A percentile compares a stretch with the other conserved stretches of the same genome.
phyloP scores from a whole-genome alignment of 2,113 vertebrate genomes.

The Salvelinus sp. region DNA sequence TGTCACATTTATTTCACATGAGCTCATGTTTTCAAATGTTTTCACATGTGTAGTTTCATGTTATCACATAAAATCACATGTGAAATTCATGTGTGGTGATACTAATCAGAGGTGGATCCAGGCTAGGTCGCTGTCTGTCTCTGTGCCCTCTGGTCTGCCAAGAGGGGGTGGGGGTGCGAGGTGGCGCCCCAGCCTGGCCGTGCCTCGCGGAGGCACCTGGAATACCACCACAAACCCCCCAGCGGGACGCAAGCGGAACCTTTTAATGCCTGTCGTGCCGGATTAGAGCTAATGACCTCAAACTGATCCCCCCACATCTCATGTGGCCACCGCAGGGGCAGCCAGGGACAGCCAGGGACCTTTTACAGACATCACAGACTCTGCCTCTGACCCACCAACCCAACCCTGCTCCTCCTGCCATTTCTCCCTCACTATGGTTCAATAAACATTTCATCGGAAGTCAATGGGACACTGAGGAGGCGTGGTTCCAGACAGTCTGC shows the following conservation, averaged over 20 bases:
- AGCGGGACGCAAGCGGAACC: constrained; percentile 29
- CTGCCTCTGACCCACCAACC: not conserved
- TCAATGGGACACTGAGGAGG: constrained; percentile 16
- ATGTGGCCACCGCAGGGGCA: not conserved
- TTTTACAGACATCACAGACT: constrained; percentile 17
- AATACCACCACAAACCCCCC: constrained; percentile 28
- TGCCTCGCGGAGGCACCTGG: constrained; percentile 41
- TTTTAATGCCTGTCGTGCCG: constrained; percentile 45
- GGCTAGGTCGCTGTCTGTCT: not conserved
- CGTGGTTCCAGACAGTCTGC: constrained; percentile 14
- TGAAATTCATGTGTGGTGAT: not conserved
- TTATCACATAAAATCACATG: too few species aligned
- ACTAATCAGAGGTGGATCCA: not conserved
- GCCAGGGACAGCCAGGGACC: not conserved
- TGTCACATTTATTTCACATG: too few species aligned
- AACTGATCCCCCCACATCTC: constrained; percentile 22
- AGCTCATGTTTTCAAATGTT: too few species aligned
- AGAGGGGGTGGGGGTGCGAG: not conserved
- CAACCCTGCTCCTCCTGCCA: not conserved
- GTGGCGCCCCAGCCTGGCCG: constrained; percentile 4
- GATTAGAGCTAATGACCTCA: constrained; percentile 52
- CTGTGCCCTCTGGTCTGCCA: not conserved
- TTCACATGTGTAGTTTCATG: too few species aligned
- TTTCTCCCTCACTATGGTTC: constrained; percentile 16
- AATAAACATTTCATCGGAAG: constrained; percentile 28